Conservation (phyloP, 2,888 invertebrate species). For the Leucophenga montana region DNA sequence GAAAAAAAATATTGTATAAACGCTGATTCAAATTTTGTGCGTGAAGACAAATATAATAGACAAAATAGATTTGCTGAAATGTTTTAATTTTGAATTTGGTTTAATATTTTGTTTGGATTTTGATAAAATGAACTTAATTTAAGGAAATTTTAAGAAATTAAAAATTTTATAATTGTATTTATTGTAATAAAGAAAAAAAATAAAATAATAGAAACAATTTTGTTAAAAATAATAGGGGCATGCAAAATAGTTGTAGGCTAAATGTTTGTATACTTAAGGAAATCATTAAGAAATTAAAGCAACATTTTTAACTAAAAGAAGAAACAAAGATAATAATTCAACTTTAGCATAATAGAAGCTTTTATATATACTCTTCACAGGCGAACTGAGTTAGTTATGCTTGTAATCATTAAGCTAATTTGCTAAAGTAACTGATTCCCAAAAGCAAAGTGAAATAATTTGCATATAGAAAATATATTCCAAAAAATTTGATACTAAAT, state of each 20-base stretch:
- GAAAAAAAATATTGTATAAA: neutral
- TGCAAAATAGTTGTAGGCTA: too few relatives aligned
- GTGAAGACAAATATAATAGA: neutral
- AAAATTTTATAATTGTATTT: neutral
- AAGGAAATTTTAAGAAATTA: too few relatives aligned
- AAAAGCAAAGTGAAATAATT: too few relatives aligned
- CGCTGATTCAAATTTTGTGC: neutral
- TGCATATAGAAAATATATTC: too few relatives aligned
- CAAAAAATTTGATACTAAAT: too few relatives aligned
- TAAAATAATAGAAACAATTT: constrained; percentile 1
- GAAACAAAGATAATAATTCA: constrained; percentile 22
- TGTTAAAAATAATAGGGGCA: constrained; percentile 4
- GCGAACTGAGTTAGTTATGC: too few relatives aligned
- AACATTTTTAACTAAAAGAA: constrained; percentile 22
- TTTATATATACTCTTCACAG: too few relatives aligned
- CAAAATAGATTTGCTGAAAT: neutral
- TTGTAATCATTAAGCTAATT: too few relatives aligned
- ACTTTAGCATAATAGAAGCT: too few relatives aligned
- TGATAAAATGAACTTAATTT: too few relatives aligned
- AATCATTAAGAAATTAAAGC: constrained; percentile 24
- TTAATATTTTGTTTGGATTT: neutral
- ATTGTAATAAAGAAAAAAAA: neutral
- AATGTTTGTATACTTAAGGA: too few relatives aligned
- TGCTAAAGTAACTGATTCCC: too few relatives aligned
- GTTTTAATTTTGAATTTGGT: constrained; percentile 16